A percentile compares a stretch with the other conserved stretches of the same genome.
These are phyloP conservation scores for Rattus rattus DNA, from an alignment of 2,113 vertebrate genomes.

Conservation along the genomic window DNA sequence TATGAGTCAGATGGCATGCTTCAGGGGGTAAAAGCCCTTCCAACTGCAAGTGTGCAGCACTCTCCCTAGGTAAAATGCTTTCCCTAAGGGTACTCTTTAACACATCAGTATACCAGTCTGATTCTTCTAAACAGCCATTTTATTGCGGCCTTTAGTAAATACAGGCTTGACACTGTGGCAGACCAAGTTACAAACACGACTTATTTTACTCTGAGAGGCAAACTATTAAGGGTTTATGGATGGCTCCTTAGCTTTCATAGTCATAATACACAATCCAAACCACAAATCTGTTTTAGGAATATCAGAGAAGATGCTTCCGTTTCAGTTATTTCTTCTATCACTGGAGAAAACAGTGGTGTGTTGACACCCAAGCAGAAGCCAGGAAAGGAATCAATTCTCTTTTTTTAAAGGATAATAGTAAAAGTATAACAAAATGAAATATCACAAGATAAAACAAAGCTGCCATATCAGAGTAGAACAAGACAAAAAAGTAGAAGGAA, in stretches of 20 bases:
- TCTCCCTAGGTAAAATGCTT: background rate
- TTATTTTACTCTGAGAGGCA: background rate
- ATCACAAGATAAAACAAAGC: background rate
- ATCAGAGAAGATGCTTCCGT: constrained; percentile 19
- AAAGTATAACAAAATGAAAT: background rate
- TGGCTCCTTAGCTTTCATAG: background rate
- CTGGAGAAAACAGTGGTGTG: background rate
- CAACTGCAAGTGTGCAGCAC: background rate
- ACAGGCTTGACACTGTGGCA: background rate
- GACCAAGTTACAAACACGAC: background rate
- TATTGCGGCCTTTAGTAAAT: background rate
- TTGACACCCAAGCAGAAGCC: background rate
- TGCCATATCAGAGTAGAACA: background rate
- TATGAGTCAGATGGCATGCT: background rate
- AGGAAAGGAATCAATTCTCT: background rate
- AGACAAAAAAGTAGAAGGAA: background rate
- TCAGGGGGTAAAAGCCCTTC: background rate
- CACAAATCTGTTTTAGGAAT: background rate
- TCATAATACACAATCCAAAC: background rate
- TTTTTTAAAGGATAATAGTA: background rate
- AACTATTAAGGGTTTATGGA: background rate
- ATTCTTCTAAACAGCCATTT: background rate
- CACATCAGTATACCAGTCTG: background rate
- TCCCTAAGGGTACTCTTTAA: background rate
- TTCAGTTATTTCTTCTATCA: background rate